Percentiles rank a stretch among this genome's conserved stretches.
Evolutionary conservation across 2,113 vertebrate genomes (phyloP).

Genomic region (Petrocephalus microphthalmus): DNA sequence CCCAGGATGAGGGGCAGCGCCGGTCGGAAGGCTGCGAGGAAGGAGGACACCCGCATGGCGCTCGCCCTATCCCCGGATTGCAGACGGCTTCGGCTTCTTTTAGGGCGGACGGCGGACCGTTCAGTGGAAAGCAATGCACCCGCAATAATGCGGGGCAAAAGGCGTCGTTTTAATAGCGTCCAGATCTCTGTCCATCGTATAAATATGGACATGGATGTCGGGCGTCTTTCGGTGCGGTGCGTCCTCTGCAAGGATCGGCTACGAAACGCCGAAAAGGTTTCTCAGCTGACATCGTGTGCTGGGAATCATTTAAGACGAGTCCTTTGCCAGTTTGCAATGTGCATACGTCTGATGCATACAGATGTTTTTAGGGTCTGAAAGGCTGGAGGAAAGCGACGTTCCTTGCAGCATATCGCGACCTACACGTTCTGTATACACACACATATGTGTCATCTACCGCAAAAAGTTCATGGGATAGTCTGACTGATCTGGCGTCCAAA

Average conservation of each 20-base stretch:
- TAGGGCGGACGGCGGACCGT: neutral
- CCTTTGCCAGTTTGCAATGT: neutral
- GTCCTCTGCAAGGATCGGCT: neutral
- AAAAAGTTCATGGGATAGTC: neutral
- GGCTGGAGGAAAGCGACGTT: neutral
- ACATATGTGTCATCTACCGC: neutral
- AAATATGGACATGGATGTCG: neutral
- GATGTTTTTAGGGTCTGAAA: neutral
- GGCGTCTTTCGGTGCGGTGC: neutral
- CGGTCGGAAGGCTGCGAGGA: slow-evolving; percentile 77
- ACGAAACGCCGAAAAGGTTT: neutral
- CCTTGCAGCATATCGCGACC: neutral
- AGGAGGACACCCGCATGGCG: slow-evolving; percentile 70
- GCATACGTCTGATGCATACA: neutral
- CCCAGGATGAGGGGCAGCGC: slow-evolving; percentile 85
- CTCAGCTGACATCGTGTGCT: neutral
- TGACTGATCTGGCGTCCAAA: neutral
- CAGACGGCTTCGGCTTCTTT: neutral
- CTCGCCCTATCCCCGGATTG: slow-evolving; percentile 25
- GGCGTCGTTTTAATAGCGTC: neutral
- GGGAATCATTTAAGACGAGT: neutral
- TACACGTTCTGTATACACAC: neutral
- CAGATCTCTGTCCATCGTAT: neutral
- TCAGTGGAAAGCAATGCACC: neutral
- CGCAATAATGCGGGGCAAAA: neutral